phyloP scores from a whole-genome alignment of 2,888 invertebrate species.

The Rotaria sp. region DNA sequence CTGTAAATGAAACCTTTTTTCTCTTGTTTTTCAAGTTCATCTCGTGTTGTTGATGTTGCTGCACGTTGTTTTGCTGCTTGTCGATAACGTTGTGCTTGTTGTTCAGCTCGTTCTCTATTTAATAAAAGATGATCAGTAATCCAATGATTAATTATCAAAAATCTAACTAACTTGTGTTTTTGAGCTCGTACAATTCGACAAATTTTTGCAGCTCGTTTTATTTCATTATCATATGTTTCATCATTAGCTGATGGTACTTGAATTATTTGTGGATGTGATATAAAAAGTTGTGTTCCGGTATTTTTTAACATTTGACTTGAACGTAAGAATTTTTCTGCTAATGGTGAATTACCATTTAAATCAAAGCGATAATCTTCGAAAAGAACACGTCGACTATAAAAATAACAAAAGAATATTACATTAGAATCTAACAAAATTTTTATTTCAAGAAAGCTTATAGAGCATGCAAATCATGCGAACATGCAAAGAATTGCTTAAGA shows the following conservation, averaged over 20 bases:
- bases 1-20: background rate
- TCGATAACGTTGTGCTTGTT: background rate
- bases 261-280: constrained; percentile 25
- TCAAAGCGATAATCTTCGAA: constrained; percentile 12
- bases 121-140: too few relatives aligned
- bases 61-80: background rate
- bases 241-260: background rate
- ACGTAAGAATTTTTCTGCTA: background rate
- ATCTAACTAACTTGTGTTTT: background rate
- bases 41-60: background rate
- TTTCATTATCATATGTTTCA: constrained; percentile 15
- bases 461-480: background rate
- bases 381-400: constrained; percentile 1
- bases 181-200: constrained; percentile 1
- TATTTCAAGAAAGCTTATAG: too few relatives aligned
- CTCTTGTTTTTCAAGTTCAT: background rate
- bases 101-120: background rate
- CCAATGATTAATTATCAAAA: too few relatives aligned
- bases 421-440: background rate
- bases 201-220: background rate
- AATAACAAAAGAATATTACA: background rate
- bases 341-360: background rate
- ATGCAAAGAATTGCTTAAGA: background rate
- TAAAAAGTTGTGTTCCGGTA: background rate
- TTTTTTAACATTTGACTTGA: constrained; percentile 11